Conservation (phyloP, 2,888 invertebrate genomes). For the Drosophila subquinaria region DNA sequence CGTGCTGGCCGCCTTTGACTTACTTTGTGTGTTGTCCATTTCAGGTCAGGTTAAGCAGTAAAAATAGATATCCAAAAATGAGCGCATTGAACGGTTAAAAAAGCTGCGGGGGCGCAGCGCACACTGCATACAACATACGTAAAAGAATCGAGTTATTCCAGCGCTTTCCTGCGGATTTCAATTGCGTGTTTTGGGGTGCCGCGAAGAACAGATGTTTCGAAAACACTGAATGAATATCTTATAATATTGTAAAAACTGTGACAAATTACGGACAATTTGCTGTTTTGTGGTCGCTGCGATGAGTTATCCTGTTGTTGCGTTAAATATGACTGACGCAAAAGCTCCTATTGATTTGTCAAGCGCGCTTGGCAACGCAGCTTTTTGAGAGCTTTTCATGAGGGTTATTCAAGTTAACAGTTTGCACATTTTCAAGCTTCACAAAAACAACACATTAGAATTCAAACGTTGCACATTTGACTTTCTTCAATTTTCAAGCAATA, state of each 20-base stretch:
- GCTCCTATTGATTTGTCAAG: conserved; percentile 76
- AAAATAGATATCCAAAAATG: conserved; percentile 64
- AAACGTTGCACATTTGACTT: conserved; percentile 1
- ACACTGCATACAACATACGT: conserved; percentile 37
- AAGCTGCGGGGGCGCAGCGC: conserved; percentile 35
- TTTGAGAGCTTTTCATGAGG: conserved; percentile 46
- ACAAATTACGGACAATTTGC: conserved; percentile 10
- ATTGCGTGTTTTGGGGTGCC: conserved; percentile 9
- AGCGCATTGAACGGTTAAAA: conserved; percentile 44
- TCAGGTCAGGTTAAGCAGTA: conserved; percentile 30
- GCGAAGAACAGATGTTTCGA: conserved; percentile 11
- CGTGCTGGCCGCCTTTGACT: conserved; percentile 32
- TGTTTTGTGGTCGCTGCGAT: conserved; percentile 34
- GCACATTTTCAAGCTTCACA: conserved; percentile 13
- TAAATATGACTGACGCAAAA: conserved; percentile 68
- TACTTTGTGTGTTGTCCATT: conserved; percentile 13
- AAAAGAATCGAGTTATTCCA: conserved; percentile 65
- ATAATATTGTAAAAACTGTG: conserved; percentile 19
- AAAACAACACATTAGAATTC: not conserved
- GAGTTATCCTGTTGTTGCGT: conserved; percentile 68
- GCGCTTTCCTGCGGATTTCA: conserved; percentile 14
- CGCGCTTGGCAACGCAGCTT: conserved; percentile 50
- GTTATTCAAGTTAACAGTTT: conserved; percentile 39
- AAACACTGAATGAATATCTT: conserved; percentile 31
- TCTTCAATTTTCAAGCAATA: not conserved